phyloP scores from a whole-genome alignment of 2,113 vertebrate genomes.

The Tetraodon nigroviridis region DNA sequence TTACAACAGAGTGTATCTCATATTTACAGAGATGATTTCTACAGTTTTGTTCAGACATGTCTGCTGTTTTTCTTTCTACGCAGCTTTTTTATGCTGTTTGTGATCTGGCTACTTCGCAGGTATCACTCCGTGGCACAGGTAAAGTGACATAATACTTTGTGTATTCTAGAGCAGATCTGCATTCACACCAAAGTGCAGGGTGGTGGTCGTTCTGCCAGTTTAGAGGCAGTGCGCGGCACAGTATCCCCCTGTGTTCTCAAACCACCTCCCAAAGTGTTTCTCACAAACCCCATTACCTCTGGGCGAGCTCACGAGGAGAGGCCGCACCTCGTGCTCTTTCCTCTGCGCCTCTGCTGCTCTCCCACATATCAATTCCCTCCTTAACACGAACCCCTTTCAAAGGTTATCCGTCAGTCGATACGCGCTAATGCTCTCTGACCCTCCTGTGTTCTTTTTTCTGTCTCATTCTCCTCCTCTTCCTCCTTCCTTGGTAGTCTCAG shows the following conservation, averaged over 20 bases:
- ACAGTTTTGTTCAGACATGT: not conserved
- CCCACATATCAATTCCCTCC: constrained; percentile 38
- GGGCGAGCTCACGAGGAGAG: constrained; percentile 28
- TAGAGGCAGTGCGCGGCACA: not conserved
- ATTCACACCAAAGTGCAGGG: not conserved
- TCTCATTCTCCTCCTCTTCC: constrained; percentile 1
- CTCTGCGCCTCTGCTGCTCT: constrained; percentile 23
- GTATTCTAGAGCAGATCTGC: not conserved
- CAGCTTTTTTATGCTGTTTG: constrained; percentile 76
- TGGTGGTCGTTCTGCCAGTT: constrained; percentile 17
- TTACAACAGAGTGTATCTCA: not conserved
- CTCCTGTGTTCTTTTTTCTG: constrained; percentile 28
- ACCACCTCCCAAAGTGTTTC: constrained; percentile 44
- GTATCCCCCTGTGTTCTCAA: constrained; percentile 58
- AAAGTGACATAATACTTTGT: constrained; percentile 22
- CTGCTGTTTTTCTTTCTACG: constrained; percentile 22
- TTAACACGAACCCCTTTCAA: constrained; percentile 40
- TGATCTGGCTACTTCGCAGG: constrained; percentile 76
- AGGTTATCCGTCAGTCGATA: constrained; percentile 69
- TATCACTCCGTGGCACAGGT: constrained; percentile 78
- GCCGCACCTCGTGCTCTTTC: constrained; percentile 19
- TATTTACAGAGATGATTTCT: constrained; percentile 1
- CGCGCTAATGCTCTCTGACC: constrained; percentile 55
- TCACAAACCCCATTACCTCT: constrained; percentile 54
- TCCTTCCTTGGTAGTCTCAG: constrained; percentile 30